Conservation (phyloP, 1,140 invertebrate species). For the Luehdorfia chinensis region DNA sequence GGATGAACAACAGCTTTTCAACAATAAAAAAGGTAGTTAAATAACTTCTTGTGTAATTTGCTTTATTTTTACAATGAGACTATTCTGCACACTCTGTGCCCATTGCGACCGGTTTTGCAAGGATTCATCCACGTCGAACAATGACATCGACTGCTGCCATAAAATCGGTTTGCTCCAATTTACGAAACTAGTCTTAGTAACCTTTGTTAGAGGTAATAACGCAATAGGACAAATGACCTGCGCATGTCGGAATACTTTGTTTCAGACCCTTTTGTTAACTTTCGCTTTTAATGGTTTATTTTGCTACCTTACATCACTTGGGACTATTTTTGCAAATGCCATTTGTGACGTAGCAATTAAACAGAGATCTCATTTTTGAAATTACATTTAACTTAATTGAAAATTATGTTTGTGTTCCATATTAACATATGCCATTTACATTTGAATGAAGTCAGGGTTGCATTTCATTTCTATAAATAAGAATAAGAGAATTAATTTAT, state of each 20-base stretch:
- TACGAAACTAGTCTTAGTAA: conserved; percentile 40
- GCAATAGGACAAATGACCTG: conserved; percentile 53
- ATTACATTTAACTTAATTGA: too few relatives aligned
- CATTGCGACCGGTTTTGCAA: conserved; percentile 55
- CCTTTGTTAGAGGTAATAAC: conserved; percentile 50
- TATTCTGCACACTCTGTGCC: conserved; percentile 24
- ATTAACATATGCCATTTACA: too few relatives aligned
- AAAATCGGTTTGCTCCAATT: conserved; percentile 58
- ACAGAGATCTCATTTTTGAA: too few relatives aligned
- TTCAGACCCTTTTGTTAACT: conserved; percentile 36
- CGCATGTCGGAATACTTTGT: conserved; percentile 53
- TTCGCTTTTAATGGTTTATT: conserved; percentile 32
- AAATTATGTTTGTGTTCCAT: too few relatives aligned
- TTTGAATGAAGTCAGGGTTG: too few relatives aligned
- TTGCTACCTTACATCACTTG: conserved; percentile 14
- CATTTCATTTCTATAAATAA: too few relatives aligned
- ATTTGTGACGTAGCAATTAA: too few relatives aligned
- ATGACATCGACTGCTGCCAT: conserved; percentile 35
- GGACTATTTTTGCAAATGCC: too few relatives aligned
- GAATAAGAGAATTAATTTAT: too few relatives aligned
- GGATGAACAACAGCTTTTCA: too few relatives aligned
- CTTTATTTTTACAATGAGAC: conserved; percentile 25
- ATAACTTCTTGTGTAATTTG: conserved; percentile 21
- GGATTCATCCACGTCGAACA: conserved; percentile 46
- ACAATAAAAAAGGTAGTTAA: conserved; percentile 16